Evolutionary conservation across 2,888 invertebrate genomes (phyloP).

Genomic region (Chromoteleia sp.): DNA sequence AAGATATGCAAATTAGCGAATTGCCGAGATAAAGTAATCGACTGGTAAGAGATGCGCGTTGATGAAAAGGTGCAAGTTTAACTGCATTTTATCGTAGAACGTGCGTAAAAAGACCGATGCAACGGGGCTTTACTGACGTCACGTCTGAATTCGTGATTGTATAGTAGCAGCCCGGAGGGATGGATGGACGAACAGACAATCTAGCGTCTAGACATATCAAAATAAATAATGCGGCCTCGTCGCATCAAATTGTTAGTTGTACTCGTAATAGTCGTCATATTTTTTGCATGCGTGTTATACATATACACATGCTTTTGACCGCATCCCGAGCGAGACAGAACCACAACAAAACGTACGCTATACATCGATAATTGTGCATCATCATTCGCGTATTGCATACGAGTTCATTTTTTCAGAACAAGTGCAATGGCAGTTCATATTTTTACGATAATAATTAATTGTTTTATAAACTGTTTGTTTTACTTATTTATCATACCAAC

Average conservation of each 20-base stretch:
- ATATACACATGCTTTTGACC: slow-evolving; percentile 58
- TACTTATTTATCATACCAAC: too few relatives aligned
- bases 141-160: slow-evolving; percentile 79
- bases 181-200: slow-evolving; percentile 81
- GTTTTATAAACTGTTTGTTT: too few relatives aligned
- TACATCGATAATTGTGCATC: slow-evolving; percentile 48
- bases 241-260: slow-evolving; percentile 81
- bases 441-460: too few relatives aligned
- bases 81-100: slow-evolving; percentile 58
- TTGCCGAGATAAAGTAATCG: slow-evolving; percentile 12
- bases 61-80: slow-evolving; percentile 52
- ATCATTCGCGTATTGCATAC: slow-evolving; percentile 48
- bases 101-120: slow-evolving; percentile 59
- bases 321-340: slow-evolving; percentile 51
- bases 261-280: slow-evolving; percentile 70
- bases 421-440: not conserved
- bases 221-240: slow-evolving; percentile 81
- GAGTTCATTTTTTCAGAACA: slow-evolving; percentile 1
- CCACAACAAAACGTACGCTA: slow-evolving; percentile 42
- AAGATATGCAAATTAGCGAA: slow-evolving; percentile 19
- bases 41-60: not conserved
- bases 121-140: slow-evolving; percentile 77
- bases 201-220: slow-evolving; percentile 84
- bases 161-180: slow-evolving; percentile 74
- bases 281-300: slow-evolving; percentile 61